Conservation (phyloP, 2,797 vertebrate genomes). For the Syncerus caffer region DNA sequence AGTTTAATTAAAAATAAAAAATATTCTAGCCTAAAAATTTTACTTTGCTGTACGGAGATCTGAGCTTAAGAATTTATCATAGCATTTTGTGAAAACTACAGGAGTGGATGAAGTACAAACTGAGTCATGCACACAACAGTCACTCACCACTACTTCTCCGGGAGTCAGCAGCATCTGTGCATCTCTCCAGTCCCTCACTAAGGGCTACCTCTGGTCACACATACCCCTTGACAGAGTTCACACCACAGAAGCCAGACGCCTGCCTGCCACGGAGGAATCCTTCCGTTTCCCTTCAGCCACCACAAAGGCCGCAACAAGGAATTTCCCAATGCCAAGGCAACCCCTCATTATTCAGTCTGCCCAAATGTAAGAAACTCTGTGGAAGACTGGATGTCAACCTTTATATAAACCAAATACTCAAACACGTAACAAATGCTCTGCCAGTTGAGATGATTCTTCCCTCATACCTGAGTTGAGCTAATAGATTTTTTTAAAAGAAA, state of each 20-base stretch:
- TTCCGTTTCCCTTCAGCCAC: neutral
- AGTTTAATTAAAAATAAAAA: conserved; percentile 14
- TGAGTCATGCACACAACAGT: neutral
- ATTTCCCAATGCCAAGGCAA: neutral
- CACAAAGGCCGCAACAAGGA: neutral
- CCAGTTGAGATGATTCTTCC: neutral
- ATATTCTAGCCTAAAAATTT: neutral
- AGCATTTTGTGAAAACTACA: neutral
- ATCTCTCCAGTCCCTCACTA: neutral
- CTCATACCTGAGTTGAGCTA: neutral
- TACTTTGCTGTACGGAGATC: neutral
- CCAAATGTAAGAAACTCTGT: neutral
- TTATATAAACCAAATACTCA: neutral
- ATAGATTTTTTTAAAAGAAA: neutral
- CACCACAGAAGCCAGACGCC: neutral
- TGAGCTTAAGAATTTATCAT: neutral
- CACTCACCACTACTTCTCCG: neutral
- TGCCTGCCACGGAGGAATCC: neutral
- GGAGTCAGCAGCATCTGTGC: neutral
- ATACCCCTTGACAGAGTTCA: neutral
- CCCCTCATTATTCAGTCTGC: neutral
- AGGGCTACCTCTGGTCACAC: neutral
- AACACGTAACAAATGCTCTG: neutral
- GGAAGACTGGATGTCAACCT: neutral
- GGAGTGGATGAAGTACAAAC: neutral